phyloP scores from a whole-genome alignment of 2,888 invertebrate species.

The Eristalis tenax region DNA sequence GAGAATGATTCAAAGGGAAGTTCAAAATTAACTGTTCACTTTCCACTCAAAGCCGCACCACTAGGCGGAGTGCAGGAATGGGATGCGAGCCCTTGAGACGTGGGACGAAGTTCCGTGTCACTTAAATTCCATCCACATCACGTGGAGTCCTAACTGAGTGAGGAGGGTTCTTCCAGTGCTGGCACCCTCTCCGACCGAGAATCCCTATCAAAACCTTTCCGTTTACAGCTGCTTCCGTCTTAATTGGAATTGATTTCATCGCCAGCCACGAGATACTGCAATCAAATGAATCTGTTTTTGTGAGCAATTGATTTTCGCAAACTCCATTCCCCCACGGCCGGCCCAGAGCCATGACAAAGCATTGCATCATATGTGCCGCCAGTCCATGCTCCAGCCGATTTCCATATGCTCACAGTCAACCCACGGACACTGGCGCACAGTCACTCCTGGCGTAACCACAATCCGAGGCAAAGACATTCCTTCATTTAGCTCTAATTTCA shows the following conservation, averaged over 20 bases:
- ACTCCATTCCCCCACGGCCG: neutral
- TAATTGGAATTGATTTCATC: neutral
- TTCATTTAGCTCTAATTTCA: constrained; percentile 60
- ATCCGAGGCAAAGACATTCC: constrained; percentile 41
- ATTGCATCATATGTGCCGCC: constrained; percentile 20
- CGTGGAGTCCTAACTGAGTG: neutral
- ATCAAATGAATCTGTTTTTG: neutral
- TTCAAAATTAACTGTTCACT: neutral
- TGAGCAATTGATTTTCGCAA: neutral
- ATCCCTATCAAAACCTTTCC: neutral
- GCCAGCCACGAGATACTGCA: neutral
- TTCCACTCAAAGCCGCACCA: no score
- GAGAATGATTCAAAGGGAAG: neutral
- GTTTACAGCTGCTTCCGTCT: neutral
- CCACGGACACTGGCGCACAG: constrained; percentile 36
- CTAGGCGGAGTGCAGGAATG: no score
- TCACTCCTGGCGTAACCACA: constrained; percentile 42
- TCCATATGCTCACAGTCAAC: constrained; percentile 9
- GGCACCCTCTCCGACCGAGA: neutral
- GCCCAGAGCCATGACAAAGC: neutral
- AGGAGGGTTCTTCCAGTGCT: no score
- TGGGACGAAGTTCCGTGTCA: no score
- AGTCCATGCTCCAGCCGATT: neutral
- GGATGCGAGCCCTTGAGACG: no score
- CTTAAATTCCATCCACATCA: no score